Base-by-base conservation (phyloP, 2,113 vertebrate genomes). In the Sorex fumeus region DNA sequence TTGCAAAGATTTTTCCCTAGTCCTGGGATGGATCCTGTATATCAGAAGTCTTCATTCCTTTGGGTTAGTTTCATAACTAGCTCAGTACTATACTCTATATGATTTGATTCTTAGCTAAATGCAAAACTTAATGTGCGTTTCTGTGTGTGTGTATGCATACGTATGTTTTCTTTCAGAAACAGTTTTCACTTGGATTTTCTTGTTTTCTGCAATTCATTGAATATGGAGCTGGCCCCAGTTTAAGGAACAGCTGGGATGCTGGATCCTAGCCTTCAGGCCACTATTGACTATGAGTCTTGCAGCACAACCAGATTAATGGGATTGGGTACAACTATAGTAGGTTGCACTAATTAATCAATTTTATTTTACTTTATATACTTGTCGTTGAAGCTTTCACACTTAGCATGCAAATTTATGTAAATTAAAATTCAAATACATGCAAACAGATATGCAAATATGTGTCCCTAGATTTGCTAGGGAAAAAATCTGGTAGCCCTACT, bases 301-400 rank as follows among this genome's bases (percentile, higher is more conserved):
- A 85, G 76, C 74, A 75, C 87, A 92, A 95, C 64, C 94, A 96
- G 93, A 97, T 96, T 96, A 97, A 96, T 96, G 92, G 92, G 43
- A 95, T 87, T 92, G 80, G 78, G 70, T 94, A 93, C 88, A 93
- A 95, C 80, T 96, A 81, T 89, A 94, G 91, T 96, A 95, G 92
- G 86, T 93, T 96, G 96, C 53, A 94, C 92, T 96, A 96, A 97
- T 97, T 97, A 97, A 97, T 96, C 96, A 97, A 95, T 95, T 97
- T 96, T 96, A 96, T 97, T 97, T 96, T 95, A 95, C 89, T 97
- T 96, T 93, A 94, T 93, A 93, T 91, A 96, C 95, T 96, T 87
- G 78, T 95, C 93, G 91, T 92, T 88, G 87, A 96, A 88, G 93
- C 50, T 69, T 96, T 96, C 30, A 71, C 2, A 90, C 30, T 96